These are phyloP conservation scores for Helostoma temminkii DNA, from an alignment of 2,797 vertebrate species.

Conservation along the genomic window DNA sequence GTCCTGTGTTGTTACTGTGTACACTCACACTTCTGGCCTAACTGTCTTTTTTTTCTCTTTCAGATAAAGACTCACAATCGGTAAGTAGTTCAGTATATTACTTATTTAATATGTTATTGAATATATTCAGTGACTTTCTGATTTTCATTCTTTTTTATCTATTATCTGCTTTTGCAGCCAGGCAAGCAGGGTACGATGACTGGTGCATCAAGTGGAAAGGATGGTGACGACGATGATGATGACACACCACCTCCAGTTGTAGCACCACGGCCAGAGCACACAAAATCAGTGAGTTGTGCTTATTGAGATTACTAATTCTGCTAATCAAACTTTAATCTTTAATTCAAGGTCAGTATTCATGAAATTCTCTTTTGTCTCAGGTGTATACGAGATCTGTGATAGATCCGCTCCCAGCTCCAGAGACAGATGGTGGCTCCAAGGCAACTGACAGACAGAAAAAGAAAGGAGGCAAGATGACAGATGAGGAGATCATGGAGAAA, in stretches of 20 bases:
- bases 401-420: conserved; percentile 90
- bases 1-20: background rate
- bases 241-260: conserved; percentile 92
- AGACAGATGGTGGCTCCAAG: conserved; percentile 85
- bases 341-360: background rate
- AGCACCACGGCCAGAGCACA: conserved; percentile 95
- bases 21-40: conserved; percentile 6
- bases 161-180: conserved; percentile 69
- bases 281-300: conserved; percentile 92
- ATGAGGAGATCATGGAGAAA: conserved; percentile 99
- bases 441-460: conserved; percentile 91
- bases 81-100: conserved; percentile 60
- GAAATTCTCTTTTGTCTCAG: conserved; percentile 69
- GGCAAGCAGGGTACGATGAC: conserved; percentile 89
- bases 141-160: background rate
- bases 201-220: conserved; percentile 81
- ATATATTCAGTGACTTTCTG: background rate
- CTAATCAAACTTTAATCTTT: background rate
- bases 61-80: conserved; percentile 83
- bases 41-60: conserved; percentile 34
- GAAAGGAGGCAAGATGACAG: conserved; percentile 95
- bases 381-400: conserved; percentile 96
- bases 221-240: conserved; percentile 90
- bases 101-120: background rate
- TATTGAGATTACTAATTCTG: no score